These are phyloP conservation scores for Kuschelorhynchus macadamiae DNA, from an alignment of 2,888 invertebrate genomes.

Conservation along the genomic window DNA sequence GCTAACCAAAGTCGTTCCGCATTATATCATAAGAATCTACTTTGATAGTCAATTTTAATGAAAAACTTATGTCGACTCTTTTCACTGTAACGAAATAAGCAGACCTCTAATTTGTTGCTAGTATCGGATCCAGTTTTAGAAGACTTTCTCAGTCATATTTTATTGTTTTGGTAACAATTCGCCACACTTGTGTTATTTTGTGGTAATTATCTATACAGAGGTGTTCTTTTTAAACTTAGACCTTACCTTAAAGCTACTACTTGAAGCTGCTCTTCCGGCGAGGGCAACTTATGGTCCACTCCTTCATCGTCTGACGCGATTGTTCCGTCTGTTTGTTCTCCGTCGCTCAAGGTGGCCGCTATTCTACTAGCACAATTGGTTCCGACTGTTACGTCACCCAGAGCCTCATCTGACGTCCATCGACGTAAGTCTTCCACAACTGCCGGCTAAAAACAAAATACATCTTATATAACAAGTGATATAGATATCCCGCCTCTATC, in stretches of 20 bases:
- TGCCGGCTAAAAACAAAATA: conserved; percentile 75
- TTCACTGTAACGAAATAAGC: too few species aligned
- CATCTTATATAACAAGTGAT: background rate
- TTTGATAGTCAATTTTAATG: too few species aligned
- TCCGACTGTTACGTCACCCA: conserved; percentile 86
- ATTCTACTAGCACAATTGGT: conserved; percentile 85
- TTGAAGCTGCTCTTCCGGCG: conserved; percentile 89
- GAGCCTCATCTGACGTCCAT: conserved; percentile 87
- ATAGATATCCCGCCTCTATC: background rate
- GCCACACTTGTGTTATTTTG: too few species aligned
- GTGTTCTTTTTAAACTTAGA: too few species aligned
- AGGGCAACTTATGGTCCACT: conserved; percentile 88
- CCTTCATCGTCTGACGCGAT: conserved; percentile 77
- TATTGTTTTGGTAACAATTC: too few species aligned
- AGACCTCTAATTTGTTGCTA: too few species aligned
- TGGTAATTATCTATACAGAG: too few species aligned
- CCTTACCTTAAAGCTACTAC: conserved; percentile 85
- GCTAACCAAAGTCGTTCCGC: too few species aligned
- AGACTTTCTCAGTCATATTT: too few species aligned
- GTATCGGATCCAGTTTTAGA: too few species aligned
- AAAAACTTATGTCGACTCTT: too few species aligned
- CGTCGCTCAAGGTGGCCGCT: conserved; percentile 71
- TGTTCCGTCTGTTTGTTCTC: conserved; percentile 70
- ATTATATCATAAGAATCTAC: too few species aligned
- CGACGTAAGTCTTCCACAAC: conserved; percentile 83